These are phyloP conservation scores for Oxycera nigricornis DNA, from an alignment of 2,888 invertebrate species.

Conservation along the genomic window DNA sequence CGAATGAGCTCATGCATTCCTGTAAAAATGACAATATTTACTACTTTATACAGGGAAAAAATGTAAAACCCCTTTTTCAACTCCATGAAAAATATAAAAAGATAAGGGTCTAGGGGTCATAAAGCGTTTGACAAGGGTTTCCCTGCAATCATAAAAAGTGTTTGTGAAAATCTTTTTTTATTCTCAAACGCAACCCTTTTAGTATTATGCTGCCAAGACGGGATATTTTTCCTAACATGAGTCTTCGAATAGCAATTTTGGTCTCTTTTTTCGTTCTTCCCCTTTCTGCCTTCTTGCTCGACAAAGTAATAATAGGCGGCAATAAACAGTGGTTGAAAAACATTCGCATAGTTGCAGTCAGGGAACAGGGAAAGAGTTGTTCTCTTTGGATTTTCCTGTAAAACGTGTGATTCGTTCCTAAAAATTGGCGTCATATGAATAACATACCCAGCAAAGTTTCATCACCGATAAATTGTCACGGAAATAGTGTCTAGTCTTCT, in stretches of 20 bases:
- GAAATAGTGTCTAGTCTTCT: too few species aligned
- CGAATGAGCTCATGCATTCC: not conserved
- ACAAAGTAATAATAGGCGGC: constrained; percentile 37
- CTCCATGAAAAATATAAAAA: constrained; percentile 44
- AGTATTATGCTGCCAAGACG: constrained; percentile 1
- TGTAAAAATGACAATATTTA: constrained; percentile 24
- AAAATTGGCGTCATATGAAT: too few species aligned
- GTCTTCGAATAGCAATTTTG: constrained; percentile 31
- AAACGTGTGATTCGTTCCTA: too few species aligned
- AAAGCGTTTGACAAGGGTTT: constrained; percentile 48
- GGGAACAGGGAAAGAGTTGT: constrained; percentile 37
- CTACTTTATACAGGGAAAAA: constrained; percentile 36
- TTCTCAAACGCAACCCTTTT: constrained; percentile 42
- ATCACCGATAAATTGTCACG: too few species aligned
- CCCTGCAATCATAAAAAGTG: constrained; percentile 44
- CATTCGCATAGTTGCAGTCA: constrained; percentile 32
- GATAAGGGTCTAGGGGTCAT: constrained; percentile 45
- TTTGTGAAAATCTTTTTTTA: constrained; percentile 45
- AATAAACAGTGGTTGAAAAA: constrained; percentile 39
- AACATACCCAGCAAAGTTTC: too few species aligned
- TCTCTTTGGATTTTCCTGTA: too few species aligned
- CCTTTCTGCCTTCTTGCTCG: not conserved
- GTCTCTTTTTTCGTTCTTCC: constrained; percentile 17
- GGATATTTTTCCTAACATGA: constrained; percentile 21
- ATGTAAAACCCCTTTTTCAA: constrained; percentile 41